phyloP scores from a whole-genome alignment of 2,113 vertebrate genomes.

The Bostrychus sinensis region DNA sequence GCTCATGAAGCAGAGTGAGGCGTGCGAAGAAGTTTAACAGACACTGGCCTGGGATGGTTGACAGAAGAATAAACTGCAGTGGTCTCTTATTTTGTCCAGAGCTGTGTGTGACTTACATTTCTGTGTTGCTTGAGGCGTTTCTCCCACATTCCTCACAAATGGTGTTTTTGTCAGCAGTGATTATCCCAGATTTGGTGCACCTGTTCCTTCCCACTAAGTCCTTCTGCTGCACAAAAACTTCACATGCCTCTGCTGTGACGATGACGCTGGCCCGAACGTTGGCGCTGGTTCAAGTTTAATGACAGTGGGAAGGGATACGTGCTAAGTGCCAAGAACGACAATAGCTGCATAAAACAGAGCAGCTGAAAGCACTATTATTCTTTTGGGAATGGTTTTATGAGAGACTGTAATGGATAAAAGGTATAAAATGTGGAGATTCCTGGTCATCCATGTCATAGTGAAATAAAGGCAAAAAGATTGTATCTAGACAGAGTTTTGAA shows the following conservation, averaged over 20 bases:
- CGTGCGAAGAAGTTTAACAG: too few relatives aligned
- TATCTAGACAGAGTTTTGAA: too few relatives aligned
- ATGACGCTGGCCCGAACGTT: not conserved
- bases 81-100: not conserved
- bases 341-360: not conserved
- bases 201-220: slow-evolving; percentile 18
- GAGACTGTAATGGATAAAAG: too few relatives aligned
- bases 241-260: not conserved
- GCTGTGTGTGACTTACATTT: not conserved
- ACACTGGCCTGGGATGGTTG: too few relatives aligned
- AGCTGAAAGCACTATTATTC: not conserved
- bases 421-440: too few relatives aligned
- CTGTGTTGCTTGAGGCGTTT: not conserved
- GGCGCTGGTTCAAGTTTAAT: not conserved
- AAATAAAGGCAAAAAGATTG: too few relatives aligned
- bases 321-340: not conserved
- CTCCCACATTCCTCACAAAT: slow-evolving; percentile 6
- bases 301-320: not conserved
- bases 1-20: too few relatives aligned
- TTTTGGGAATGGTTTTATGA: too few relatives aligned
- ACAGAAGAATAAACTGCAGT: too few relatives aligned
- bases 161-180: not conserved
- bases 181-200: not conserved
- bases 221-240: not conserved
- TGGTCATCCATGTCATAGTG: too few relatives aligned